A percentile compares a stretch with the other conserved stretches of the same genome.
phyloP scores from a whole-genome alignment of 2,797 vertebrate species.

The Rhynchonycteris naso region DNA sequence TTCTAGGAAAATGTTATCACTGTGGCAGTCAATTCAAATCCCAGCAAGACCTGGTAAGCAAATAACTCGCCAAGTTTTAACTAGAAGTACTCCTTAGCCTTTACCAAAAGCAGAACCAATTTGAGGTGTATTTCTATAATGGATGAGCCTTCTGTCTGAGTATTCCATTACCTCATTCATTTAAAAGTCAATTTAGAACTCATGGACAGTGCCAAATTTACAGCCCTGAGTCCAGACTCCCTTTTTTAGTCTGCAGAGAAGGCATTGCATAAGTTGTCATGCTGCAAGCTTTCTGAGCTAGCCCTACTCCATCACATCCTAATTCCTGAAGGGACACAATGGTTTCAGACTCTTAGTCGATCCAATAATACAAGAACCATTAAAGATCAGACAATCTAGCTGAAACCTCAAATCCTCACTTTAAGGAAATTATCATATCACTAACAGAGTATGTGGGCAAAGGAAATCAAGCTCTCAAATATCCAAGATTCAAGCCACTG shows the following conservation, averaged over 20 bases:
- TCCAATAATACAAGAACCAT: slow-evolving; percentile 50
- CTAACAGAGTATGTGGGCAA: slow-evolving; percentile 46
- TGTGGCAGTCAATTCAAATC: slow-evolving; percentile 78
- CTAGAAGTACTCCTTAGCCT: slow-evolving; percentile 72
- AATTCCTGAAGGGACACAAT: slow-evolving; percentile 49
- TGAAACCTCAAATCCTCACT: not conserved
- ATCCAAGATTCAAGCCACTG: not conserved
- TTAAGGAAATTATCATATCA: not conserved
- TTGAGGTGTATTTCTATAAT: slow-evolving; percentile 81
- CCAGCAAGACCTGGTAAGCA: slow-evolving; percentile 74
- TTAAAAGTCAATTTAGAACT: slow-evolving; percentile 75
- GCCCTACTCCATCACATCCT: slow-evolving; percentile 63
- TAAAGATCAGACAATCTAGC: slow-evolving; percentile 56
- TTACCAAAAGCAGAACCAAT: slow-evolving; percentile 78
- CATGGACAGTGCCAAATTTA: slow-evolving; percentile 75
- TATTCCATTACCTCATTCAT: slow-evolving; percentile 79
- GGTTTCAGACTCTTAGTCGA: slow-evolving; percentile 68
- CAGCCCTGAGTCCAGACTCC: slow-evolving; percentile 71
- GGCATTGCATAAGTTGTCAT: slow-evolving; percentile 77
- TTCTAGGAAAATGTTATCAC: slow-evolving; percentile 76
- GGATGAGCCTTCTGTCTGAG: slow-evolving; percentile 75
- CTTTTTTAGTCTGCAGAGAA: slow-evolving; percentile 75
- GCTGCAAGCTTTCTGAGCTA: slow-evolving; percentile 67
- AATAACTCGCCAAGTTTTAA: slow-evolving; percentile 78
- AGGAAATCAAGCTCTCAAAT: slow-evolving; percentile 19